These are phyloP conservation scores for Coregonus ussuriensis DNA, from an alignment of 2,797 vertebrate species.

Conservation along the genomic window DNA sequence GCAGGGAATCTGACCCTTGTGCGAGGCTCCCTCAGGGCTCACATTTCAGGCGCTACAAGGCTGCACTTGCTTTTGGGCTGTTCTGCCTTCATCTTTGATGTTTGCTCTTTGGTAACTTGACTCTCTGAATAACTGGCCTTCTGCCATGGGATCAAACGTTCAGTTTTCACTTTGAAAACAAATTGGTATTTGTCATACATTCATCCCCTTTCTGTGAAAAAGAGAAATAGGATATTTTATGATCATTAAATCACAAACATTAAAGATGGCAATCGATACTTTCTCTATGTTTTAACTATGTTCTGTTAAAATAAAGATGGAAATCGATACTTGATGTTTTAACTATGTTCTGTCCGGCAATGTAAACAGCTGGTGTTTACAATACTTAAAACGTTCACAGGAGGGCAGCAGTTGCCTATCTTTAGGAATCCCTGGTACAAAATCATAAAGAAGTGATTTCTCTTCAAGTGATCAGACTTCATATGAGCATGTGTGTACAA, in stretches of 20 bases:
- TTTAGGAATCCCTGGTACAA: neutral
- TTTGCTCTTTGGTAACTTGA: constrained; percentile 55
- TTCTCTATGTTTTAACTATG: neutral
- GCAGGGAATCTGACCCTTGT: constrained; percentile 67
- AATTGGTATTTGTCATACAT: constrained; percentile 21
- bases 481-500: constrained; percentile 27
- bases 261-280: neutral
- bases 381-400: constrained; percentile 23
- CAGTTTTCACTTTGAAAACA: constrained; percentile 27
- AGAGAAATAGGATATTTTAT: neutral
- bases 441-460: neutral
- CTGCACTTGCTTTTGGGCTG: constrained; percentile 38
- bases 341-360: neutral
- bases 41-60: constrained; percentile 59
- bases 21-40: constrained; percentile 56
- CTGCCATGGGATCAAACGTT: constrained; percentile 1
- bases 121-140: constrained; percentile 19
- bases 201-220: neutral
- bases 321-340: neutral
- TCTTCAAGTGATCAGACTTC: neutral
- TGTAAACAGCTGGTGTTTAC: neutral
- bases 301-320: neutral
- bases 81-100: constrained; percentile 47
- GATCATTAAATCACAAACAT: neutral
- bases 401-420: constrained; percentile 18